Base-by-base conservation (phyloP, 2,797 vertebrate species). In the Sphenopsis melanotis region DNA sequence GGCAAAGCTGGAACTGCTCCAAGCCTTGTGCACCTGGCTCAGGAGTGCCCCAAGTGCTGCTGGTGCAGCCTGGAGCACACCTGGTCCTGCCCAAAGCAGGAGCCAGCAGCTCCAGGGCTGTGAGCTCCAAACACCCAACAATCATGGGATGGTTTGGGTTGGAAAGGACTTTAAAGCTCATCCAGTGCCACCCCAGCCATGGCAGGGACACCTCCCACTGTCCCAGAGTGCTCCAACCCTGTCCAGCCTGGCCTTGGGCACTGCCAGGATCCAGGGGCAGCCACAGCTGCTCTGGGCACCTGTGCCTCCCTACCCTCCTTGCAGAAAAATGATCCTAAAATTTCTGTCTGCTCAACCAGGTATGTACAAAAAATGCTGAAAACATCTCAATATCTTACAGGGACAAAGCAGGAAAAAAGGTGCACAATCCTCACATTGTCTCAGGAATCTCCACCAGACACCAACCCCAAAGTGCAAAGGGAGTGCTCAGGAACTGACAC, bases 1-100 rank as follows among this genome's bases (percentile, higher is more conserved):
- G 95, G 94, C 95, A 88, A 52, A 94, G 50, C 93, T 83, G 87
- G 71, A 87, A 81, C 92, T 19, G 76, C 37, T 82, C 23, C 6
- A 9, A 83, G 61, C 36, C 86, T 26, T 76, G 87, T 24, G 55
- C 26, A 96, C 96, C 95, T 95, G 90, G 79, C 61, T 47, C 83
- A 59, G 39, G 6, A 75, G 80, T 56, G 72, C 56, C 18, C 0
- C 21, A 46, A 69, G 52, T 18, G 70, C 65, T 92, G 83, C 77
- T 88, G 78, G 41, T 29, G 75, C 18, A 86, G 16, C 50, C 82
- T 60, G 10, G 11, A 55, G 4, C 87, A n/a, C 82, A 87, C 70
- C 90, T 83, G 87, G 29, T 41, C n/a, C 36, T 16, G 15, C 18
- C 53, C 27, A 56, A 26, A 57, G 1, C 6, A 34, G 76, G 55